Evolutionary conservation across 2,888 invertebrate genomes (phyloP).

Genomic region (Limnephilus rhombicus): DNA sequence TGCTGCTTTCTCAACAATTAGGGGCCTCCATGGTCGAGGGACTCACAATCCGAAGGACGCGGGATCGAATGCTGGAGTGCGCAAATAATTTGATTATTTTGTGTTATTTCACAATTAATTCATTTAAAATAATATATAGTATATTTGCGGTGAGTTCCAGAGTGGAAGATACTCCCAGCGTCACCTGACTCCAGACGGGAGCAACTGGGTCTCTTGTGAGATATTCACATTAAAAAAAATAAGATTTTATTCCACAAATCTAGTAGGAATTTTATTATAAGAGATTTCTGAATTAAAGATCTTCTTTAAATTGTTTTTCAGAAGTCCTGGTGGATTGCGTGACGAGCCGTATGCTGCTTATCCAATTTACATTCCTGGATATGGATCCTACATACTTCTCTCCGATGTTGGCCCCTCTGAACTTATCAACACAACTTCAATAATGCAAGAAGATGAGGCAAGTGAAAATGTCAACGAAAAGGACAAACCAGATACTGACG

Average conservation of each 20-base stretch:
- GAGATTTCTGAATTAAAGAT: not conserved
- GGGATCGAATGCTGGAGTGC: too few species aligned
- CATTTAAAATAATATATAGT: too few species aligned
- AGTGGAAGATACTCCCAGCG: too few species aligned
- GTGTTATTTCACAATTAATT: too few species aligned
- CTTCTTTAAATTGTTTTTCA: not conserved
- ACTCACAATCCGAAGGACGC: too few species aligned
- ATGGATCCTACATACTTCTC: slow-evolving; percentile 62
- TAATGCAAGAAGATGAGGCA: not conserved
- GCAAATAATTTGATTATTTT: too few species aligned
- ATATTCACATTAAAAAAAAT: not conserved
- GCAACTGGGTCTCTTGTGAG: too few species aligned
- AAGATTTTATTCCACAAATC: not conserved
- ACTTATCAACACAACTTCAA: slow-evolving; percentile 31
- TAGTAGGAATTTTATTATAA: not conserved
- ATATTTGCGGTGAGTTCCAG: too few species aligned
- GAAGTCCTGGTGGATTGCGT: not conserved
- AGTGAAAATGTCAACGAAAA: not conserved
- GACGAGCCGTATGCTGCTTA: slow-evolving; percentile 58
- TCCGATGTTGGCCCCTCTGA: slow-evolving; percentile 59
- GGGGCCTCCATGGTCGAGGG: too few species aligned
- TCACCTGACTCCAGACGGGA: too few species aligned
- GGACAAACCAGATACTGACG: not conserved
- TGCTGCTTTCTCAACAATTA: not conserved
- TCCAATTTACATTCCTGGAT: slow-evolving; percentile 63